Conservation (phyloP, 1,140 invertebrate species). For the Cryptotermes secundus region DNA sequence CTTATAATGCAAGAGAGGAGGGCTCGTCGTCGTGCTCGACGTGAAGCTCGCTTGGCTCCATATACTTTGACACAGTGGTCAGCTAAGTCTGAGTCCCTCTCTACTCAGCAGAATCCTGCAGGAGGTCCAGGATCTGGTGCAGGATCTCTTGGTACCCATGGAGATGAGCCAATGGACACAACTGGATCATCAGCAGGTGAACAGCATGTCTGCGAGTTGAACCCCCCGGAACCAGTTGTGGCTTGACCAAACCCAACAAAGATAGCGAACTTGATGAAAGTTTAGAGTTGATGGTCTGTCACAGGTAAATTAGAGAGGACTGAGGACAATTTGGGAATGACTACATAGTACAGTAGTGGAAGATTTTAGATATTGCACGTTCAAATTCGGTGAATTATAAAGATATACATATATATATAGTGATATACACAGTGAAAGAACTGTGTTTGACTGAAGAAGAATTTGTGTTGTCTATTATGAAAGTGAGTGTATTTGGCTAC, state of each 20-base stretch:
- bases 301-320: no score
- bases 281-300: background rate
- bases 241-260: conserved; percentile 28
- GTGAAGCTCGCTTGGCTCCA: conserved; percentile 67
- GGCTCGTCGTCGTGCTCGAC: conserved; percentile 74
- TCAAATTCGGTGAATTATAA: background rate
- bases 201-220: conserved; percentile 32
- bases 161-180: conserved; percentile 26
- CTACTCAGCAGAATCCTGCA: conserved; percentile 33
- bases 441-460: background rate
- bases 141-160: conserved; percentile 6
- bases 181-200: background rate
- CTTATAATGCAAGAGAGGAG: conserved; percentile 86
- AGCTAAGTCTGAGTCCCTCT: conserved; percentile 45
- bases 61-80: conserved; percentile 57
- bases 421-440: background rate
- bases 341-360: background rate
- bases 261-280: conserved; percentile 7
- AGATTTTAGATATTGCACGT: background rate
- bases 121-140: background rate
- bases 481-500: background rate
- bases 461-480: background rate
- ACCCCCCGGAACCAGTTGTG: conserved; percentile 33
- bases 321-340: background rate
- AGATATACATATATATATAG: background rate